A percentile compares a stretch with the other conserved stretches of the same genome.
Conservation (phyloP, 2,113 vertebrate genomes). For the Hucho hucho region DNA sequence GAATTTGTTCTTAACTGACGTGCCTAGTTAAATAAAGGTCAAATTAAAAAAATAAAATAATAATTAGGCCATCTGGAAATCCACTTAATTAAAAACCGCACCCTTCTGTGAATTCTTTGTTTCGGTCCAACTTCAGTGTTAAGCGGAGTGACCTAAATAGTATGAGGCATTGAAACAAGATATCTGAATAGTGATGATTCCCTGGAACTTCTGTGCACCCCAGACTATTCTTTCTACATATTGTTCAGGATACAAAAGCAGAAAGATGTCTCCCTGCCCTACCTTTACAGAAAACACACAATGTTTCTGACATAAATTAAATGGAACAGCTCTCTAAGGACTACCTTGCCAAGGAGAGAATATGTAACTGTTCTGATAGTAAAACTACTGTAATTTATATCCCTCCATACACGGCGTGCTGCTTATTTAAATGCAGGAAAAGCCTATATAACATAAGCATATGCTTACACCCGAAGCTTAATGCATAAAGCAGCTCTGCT, state of each 20-base stretch:
- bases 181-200: conserved; percentile 21
- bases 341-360: conserved; percentile 5
- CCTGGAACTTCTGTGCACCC: background rate
- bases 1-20: too few relatives aligned
- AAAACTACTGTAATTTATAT: background rate
- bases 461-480: conserved; percentile 4
- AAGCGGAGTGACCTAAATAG: conserved; percentile 22
- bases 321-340: conserved; percentile 29
- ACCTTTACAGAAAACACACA: background rate
- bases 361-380: background rate
- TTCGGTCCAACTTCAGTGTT: background rate
- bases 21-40: too few relatives aligned
- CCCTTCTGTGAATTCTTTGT: background rate
- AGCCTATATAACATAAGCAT: background rate
- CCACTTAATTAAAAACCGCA: conserved; percentile 1
- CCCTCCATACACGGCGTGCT: background rate
- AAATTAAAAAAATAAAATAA: too few relatives aligned
- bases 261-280: background rate
- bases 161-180: conserved; percentile 2
- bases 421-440: conserved; percentile 3
- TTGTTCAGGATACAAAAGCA: conserved; percentile 4
- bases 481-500: background rate
- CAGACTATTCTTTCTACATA: background rate
- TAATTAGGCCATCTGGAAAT: conserved; percentile 1
- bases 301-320: conserved; percentile 19